These are phyloP conservation scores for Empidonax alnorum DNA, from an alignment of 2,113 vertebrate genomes.

Conservation along the genomic window DNA sequence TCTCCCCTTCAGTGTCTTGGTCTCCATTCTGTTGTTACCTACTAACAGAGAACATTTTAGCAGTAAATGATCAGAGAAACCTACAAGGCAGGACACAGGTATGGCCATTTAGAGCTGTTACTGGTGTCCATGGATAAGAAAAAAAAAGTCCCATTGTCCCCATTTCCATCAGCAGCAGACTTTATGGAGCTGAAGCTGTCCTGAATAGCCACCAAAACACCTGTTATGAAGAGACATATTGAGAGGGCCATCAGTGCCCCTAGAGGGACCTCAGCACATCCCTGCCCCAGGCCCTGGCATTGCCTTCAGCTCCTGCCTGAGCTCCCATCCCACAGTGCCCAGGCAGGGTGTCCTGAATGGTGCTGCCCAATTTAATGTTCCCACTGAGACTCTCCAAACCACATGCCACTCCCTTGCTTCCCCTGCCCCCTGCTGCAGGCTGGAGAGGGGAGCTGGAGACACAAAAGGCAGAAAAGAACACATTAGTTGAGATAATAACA, in stretches of 20 bases:
- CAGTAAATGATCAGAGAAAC: background rate
- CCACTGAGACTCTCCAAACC: background rate
- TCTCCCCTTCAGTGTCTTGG: background rate
- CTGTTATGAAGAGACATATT: background rate
- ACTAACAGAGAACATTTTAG: background rate
- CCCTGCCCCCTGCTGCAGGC: too few relatives aligned
- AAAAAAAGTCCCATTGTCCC: background rate
- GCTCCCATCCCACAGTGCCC: background rate
- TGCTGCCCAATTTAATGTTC: background rate
- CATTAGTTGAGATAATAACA: background rate
- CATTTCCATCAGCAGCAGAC: background rate
- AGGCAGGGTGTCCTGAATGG: background rate
- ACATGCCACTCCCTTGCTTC: rapidly evolving
- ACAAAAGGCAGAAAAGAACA: too few relatives aligned
- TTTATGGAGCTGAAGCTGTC: background rate
- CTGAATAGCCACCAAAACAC: background rate
- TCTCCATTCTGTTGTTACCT: background rate
- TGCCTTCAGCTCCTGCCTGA: background rate
- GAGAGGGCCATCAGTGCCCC: background rate
- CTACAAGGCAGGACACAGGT: background rate
- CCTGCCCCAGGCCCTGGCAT: too few relatives aligned
- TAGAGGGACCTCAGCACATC: rapidly evolving
- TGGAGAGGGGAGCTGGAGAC: background rate
- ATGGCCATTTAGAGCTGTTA: background rate
- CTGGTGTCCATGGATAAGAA: background rate